Base-by-base conservation (phyloP, 2,888 invertebrate species). In the Bugulina stolonifera region DNA sequence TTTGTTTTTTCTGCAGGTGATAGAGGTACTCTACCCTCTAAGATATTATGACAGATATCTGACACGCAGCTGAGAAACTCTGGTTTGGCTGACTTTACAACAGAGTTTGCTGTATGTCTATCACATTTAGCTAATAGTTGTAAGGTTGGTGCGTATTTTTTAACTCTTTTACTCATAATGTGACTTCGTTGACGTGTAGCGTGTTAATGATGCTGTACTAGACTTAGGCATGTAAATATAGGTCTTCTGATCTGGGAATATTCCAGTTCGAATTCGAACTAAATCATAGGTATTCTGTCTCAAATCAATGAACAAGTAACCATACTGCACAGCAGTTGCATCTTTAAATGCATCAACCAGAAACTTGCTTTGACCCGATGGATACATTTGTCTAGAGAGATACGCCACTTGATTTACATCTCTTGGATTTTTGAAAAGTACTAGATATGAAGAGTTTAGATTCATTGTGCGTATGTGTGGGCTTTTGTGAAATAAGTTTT, bases 401-500 rank as follows among this genome's bases (percentile, higher is more conserved):
- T 25, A 64, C 5, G 2, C 3, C 27, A 64, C 32, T 64, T 64
- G 64, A 32, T 64, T 34, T 32, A 32, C 64, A 64, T 64, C 64
- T 29, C 64, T 22, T 29, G 64, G 32, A 64, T 64, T 64, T 64
- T 27, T 22, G 32, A 64, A 64, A 29, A 64, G 32, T 29, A 64
- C 34, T 14, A 64, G 27, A 64, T 64, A 64, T 18, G 32, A 32
- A 3, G 64, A 27, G 32, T 64, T 64, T 22, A 64, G 32, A 64
- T 64, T 64, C 64, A 64, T 64, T 32, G 64, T 64, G 3, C 64
- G 25, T 32, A 64, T 64, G 64, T 64, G 64, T 29, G 29, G 64
- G n/a, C 64, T 64, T 64, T 64, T 64, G 34, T 64, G 64, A 34
- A 64, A 64, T 29, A 64, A 25, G 32, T 64, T 64, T 64, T 64